Percentiles rank a stretch among this genome's conserved stretches.
These are phyloP conservation scores for Ammodramus savannarum DNA, from an alignment of 2,113 vertebrate species.

Conservation along the genomic window DNA sequence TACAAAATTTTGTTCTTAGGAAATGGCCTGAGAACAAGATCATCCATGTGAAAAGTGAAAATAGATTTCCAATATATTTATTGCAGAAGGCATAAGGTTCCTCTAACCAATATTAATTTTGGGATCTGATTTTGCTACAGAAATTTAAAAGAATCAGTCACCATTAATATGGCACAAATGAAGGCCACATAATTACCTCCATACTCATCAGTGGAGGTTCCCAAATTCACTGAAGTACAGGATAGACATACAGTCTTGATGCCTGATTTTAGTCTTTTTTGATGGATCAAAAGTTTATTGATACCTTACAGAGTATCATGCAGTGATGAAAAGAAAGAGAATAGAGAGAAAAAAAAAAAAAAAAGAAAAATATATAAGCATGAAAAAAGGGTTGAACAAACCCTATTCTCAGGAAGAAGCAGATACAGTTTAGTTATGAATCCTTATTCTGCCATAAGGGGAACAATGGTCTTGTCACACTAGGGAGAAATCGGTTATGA, in stretches of 20 bases:
- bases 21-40: background rate
- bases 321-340: background rate
- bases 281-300: background rate
- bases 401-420: background rate
- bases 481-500: background rate
- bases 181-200: background rate
- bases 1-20: background rate
- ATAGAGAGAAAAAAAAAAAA: fast-evolving
- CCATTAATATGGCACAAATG: background rate
- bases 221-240: background rate
- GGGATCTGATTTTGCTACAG: background rate
- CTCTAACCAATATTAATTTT: background rate
- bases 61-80: background rate
- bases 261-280: background rate
- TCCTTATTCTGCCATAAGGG: background rate
- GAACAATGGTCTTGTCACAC: background rate
- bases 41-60: background rate
- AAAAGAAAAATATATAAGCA: background rate
- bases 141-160: background rate
- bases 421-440: background rate
- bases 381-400: background rate
- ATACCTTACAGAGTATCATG: background rate
- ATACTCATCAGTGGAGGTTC: background rate
- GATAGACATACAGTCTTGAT: background rate
- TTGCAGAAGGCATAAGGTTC: background rate